phyloP scores from a whole-genome alignment of 2,888 invertebrate genomes.

The Auanema sp. region DNA sequence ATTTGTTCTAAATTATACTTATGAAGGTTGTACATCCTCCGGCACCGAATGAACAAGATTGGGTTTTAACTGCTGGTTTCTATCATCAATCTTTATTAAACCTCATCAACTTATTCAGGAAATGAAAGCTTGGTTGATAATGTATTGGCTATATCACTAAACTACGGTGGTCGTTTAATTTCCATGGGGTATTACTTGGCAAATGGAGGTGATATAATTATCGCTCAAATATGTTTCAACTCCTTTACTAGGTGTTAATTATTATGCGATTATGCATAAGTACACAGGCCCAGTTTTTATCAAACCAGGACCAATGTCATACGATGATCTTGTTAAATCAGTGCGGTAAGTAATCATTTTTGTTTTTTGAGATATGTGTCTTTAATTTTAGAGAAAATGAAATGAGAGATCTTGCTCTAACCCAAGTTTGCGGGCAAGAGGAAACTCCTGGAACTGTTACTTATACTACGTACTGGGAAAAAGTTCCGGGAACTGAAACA shows the following conservation, averaged over 20 bases:
- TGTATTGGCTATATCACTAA: constrained; percentile 52
- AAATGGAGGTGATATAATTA: constrained; percentile 7
- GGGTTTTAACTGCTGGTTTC: constrained; percentile 57
- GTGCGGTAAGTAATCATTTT: constrained; percentile 40
- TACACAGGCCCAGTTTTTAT: constrained; percentile 61
- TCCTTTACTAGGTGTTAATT: constrained; percentile 26
- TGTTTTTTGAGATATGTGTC: too few species aligned
- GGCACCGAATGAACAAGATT: constrained; percentile 58
- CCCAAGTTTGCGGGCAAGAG: constrained; percentile 63
- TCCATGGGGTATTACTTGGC: constrained; percentile 57
- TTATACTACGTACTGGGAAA: constrained; percentile 62
- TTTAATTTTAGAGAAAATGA: constrained; percentile 60
- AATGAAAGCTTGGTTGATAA: constrained; percentile 58
- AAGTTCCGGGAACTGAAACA: constrained; percentile 53
- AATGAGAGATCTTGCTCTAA: constrained; percentile 56
- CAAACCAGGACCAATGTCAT: constrained; percentile 60
- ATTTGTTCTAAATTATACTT: too few species aligned
- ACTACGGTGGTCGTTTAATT: constrained; percentile 55
- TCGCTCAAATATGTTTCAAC: neutral
- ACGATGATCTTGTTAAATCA: constrained; percentile 54
- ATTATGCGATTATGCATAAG: constrained; percentile 62
- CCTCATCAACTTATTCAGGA: constrained; percentile 14
- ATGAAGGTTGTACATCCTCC: constrained; percentile 58
- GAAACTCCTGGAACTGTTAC: constrained; percentile 47
- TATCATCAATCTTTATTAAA: neutral